Evolutionary conservation across 2,888 invertebrate species (phyloP).

Genomic region (Polydrusus tereticollis): DNA sequence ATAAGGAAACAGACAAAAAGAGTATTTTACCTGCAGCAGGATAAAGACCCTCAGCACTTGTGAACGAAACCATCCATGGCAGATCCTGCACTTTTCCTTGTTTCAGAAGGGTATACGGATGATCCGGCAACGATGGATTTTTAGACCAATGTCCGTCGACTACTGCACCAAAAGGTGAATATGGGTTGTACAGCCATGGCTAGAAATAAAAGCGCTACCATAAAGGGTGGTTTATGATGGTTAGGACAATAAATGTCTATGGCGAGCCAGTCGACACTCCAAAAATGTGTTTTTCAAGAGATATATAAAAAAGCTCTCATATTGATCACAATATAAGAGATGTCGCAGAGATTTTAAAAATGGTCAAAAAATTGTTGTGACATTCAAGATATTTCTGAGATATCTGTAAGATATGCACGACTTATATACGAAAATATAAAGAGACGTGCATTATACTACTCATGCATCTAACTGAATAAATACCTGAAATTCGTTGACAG

Average conservation of each 20-base stretch:
- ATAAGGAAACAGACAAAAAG: no score
- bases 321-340: no score
- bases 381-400: no score
- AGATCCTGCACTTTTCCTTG: constrained; percentile 73
- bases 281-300: no score
- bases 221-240: background rate
- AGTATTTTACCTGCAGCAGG: constrained; percentile 74
- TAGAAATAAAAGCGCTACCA: constrained; percentile 60
- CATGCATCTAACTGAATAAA: background rate
- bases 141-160: constrained; percentile 71
- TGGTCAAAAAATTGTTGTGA: no score
- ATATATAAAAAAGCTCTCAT: no score
- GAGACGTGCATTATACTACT: background rate
- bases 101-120: constrained; percentile 74
- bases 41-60: constrained; percentile 80
- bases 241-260: background rate
- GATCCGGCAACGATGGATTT: constrained; percentile 75
- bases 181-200: constrained; percentile 76
- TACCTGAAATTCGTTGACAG: constrained; percentile 71
- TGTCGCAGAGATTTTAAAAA: no score
- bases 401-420: no score
- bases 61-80: constrained; percentile 79
- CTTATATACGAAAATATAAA: background rate
- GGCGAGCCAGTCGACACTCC: no score
- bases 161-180: constrained; percentile 81